Percentiles rank a stretch among this genome's conserved stretches.
These are phyloP conservation scores for Danaus plexippus DNA, from an alignment of 1,140 invertebrate genomes.

Conservation along the genomic window DNA sequence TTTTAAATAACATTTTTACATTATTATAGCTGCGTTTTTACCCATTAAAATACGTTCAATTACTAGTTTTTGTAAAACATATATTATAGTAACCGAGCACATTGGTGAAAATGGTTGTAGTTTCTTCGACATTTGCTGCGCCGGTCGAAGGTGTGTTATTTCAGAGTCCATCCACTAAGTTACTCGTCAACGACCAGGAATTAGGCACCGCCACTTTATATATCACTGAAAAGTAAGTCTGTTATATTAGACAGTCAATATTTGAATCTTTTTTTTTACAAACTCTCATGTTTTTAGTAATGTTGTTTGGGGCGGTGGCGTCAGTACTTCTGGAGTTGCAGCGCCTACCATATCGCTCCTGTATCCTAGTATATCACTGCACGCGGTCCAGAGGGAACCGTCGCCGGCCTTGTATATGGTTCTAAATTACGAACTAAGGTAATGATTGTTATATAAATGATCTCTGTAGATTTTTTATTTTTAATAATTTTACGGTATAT, in stretches of 20 bases:
- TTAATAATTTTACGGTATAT: no score
- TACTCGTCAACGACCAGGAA: conserved; percentile 55
- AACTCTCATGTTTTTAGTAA: conserved; percentile 35
- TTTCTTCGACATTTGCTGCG: conserved; percentile 52
- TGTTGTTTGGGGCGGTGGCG: conserved; percentile 59
- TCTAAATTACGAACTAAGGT: conserved; percentile 63
- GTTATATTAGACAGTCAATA: neutral
- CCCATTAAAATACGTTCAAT: no score
- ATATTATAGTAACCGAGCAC: no score
- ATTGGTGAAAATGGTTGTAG: conserved; percentile 50
- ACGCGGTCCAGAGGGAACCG: conserved; percentile 60
- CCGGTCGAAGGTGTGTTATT: conserved; percentile 53
- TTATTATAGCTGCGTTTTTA: no score
- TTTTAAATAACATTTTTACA: no score
- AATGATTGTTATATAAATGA: conserved; percentile 9
- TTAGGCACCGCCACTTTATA: conserved; percentile 57
- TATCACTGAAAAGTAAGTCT: conserved; percentile 58
- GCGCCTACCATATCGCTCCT: conserved; percentile 48
- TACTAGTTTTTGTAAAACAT: no score
- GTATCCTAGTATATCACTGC: conserved; percentile 63
- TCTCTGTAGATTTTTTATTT: no score
- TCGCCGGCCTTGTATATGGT: conserved; percentile 57
- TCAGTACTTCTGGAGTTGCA: conserved; percentile 30
- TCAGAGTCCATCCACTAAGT: conserved; percentile 47
- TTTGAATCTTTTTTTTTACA: conserved; percentile 1